phyloP scores from a whole-genome alignment of 2,797 vertebrate genomes.

The Manis pentadactyla region DNA sequence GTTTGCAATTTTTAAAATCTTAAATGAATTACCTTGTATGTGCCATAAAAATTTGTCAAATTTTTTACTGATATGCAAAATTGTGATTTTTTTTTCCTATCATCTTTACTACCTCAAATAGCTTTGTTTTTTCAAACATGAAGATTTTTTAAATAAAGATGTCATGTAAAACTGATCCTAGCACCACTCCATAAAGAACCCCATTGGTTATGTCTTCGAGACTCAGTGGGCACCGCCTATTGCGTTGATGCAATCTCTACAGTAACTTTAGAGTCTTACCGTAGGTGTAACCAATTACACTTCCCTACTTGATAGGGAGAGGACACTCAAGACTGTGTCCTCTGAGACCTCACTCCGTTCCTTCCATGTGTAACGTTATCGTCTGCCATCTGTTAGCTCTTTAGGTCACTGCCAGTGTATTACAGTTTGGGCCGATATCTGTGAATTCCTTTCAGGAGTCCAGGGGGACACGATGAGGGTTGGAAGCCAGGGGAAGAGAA shows the following conservation, averaged over 20 bases:
- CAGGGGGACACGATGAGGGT: background rate
- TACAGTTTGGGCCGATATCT: background rate
- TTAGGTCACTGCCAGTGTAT: background rate
- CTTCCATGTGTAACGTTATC: background rate
- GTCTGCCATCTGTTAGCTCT: background rate
- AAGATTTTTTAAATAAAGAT: background rate
- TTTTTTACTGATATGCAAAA: background rate
- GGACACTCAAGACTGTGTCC: background rate
- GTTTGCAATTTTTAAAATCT: background rate
- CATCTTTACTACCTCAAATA: background rate
- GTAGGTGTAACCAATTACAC: background rate
- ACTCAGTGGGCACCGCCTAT: background rate
- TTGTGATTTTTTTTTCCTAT: background rate
- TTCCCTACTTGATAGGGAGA: background rate
- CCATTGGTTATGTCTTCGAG: background rate
- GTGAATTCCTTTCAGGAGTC: background rate
- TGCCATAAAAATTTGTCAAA: background rate
- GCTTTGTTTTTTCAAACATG: background rate
- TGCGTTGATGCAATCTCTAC: fast-evolving
- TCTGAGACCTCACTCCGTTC: background rate
- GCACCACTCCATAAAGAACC: background rate
- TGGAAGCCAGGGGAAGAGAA: background rate
- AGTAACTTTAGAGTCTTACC: background rate
- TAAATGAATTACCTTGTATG: background rate
- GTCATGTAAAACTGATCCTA: background rate